Percentiles rank a stretch among this genome's conserved stretches.
Evolutionary conservation across 2,797 vertebrate genomes (phyloP).

Genomic region (Telmatherina bonti): DNA sequence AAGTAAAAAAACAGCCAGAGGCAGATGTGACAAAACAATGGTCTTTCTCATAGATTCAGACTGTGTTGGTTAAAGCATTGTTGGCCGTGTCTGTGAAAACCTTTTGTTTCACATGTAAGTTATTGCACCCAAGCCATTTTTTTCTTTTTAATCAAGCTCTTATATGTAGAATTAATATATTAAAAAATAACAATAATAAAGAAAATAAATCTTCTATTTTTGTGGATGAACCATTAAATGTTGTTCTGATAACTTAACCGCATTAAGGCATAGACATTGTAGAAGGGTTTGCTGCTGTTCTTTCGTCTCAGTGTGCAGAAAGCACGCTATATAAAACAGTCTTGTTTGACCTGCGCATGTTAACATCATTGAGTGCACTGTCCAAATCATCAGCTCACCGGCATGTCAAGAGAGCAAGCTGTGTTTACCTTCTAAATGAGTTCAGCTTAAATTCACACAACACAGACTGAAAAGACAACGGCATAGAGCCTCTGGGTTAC

Average conservation of each 20-base stretch:
- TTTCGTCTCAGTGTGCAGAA: neutral
- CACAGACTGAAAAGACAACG: neutral
- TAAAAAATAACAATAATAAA: too few relatives aligned
- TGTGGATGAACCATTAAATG: too few relatives aligned
- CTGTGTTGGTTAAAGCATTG: neutral
- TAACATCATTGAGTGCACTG: slow-evolving; percentile 10
- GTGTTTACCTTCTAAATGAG: neutral
- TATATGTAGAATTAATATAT: neutral
- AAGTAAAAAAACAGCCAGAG: neutral
- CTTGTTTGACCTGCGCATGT: slow-evolving; percentile 15
- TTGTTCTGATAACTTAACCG: neutral
- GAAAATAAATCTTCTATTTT: too few relatives aligned
- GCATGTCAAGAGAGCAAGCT: neutral
- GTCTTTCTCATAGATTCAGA: slow-evolving; percentile 1
- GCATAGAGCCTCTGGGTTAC: neutral
- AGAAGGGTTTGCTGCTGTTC: neutral
- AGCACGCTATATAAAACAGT: neutral
- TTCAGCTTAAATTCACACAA: slow-evolving; percentile 1
- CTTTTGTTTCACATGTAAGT: too few relatives aligned
- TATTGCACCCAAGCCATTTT: too few relatives aligned
- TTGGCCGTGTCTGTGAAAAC: too few relatives aligned
- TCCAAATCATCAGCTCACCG: neutral
- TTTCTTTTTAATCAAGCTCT: too few relatives aligned
- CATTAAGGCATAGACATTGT: neutral
- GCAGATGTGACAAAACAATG: neutral